Evolutionary conservation across 2,888 invertebrate species (phyloP).

Genomic region (Gryllus longicercus): DNA sequence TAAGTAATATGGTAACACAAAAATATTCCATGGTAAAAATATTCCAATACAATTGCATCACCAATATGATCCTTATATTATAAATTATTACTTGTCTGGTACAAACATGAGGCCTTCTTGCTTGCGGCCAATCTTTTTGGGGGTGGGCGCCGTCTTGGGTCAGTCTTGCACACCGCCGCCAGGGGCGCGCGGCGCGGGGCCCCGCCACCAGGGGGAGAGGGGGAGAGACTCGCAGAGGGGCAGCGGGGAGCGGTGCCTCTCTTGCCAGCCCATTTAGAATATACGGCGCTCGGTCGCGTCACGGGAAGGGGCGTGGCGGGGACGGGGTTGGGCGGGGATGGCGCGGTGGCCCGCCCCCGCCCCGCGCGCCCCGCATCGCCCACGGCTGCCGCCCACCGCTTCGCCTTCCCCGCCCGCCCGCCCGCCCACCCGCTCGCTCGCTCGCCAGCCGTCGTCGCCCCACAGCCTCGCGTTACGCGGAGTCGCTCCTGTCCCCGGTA

Average conservation of each 20-base stretch:
- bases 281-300: too few species aligned
- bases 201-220: neutral
- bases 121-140: neutral
- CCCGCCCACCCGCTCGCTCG: too few species aligned
- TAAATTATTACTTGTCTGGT: slow-evolving; percentile 12
- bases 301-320: too few species aligned
- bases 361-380: too few species aligned
- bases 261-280: too few species aligned
- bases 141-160: neutral
- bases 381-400: too few species aligned
- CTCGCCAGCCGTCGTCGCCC: too few species aligned
- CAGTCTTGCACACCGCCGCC: neutral
- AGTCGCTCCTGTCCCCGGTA: too few species aligned
- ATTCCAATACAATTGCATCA: slow-evolving; percentile 20
- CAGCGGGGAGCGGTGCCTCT: neutral
- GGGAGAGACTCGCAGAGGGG: neutral
- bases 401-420: too few species aligned
- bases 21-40: slow-evolving; percentile 23
- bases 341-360: too few species aligned
- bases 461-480: too few species aligned
- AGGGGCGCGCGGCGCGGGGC: neutral
- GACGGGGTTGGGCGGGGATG: too few species aligned
- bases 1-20: slow-evolving; percentile 22
- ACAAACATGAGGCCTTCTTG: neutral
- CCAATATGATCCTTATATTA: slow-evolving; percentile 3